Evolutionary conservation across 2,888 invertebrate genomes (phyloP), one percentile per base, ranked within the genome.

Genomic region (Exephanes ischioxanthus): DNA sequence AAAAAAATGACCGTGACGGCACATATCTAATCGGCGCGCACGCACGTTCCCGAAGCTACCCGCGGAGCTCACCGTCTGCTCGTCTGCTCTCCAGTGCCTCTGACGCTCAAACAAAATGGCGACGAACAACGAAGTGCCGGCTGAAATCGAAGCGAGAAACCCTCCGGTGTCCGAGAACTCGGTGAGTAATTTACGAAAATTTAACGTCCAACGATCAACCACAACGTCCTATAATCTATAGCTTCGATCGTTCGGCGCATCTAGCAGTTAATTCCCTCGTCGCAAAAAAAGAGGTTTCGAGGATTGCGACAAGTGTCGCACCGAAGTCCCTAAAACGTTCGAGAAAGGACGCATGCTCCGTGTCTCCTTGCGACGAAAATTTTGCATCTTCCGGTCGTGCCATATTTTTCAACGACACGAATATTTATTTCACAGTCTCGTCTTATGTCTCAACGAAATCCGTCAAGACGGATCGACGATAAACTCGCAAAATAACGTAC

Each of bases 21-120:
- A 41, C 11, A 3, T 41, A 11, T 9, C 41, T 41, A 11, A 37
- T 51, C 51, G 37, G 37, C 63, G 75, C 63, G 75, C 66, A 76
- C 63, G 75, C 66, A 76, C 75, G 66, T 76, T 76, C 51, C 33
- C 22, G 30, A 11, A 6, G 26, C 55, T 58, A 14, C 26, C 7
- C n/a, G 9, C 63, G 41, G 45, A 41, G 58, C 58, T 73, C 58
- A 58, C 41, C 61, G 66, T 78, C 55, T 73, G 73, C 70, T 75
- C 78, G 90, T 92, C 91, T 92, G 92, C 91, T 92, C 89, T 88
- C 70, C 70, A 86, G 85, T 85, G 85, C 61, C 33, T 37, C 72
- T 73, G 91, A 90, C 90, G 90, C 88, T 90, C 79, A 89, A 89
- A 88, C 89, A 93, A 93, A 90, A 93, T 93, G 93, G 93, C 93